Conservation (phyloP, 2,888 invertebrate species). For the Melanargia galathea region DNA sequence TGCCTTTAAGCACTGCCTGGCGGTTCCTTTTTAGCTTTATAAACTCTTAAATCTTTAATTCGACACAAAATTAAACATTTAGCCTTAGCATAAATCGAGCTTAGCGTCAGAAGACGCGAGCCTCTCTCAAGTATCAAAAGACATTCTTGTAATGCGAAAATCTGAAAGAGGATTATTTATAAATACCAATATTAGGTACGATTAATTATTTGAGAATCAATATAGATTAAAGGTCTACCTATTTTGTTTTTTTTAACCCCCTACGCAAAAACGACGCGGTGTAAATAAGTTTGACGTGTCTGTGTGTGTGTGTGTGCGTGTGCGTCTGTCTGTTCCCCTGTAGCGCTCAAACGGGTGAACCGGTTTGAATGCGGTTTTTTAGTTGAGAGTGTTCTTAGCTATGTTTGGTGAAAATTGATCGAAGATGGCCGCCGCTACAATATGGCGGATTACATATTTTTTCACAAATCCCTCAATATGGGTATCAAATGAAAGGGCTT, state of each 20-base stretch:
- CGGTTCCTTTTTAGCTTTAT: slow-evolving; percentile 59
- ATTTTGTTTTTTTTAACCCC: background rate
- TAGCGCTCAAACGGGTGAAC: too few species aligned
- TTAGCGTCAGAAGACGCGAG: slow-evolving; percentile 72
- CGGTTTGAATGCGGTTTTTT: too few species aligned
- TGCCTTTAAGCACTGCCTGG: background rate
- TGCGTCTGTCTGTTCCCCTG: too few species aligned
- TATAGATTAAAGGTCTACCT: background rate
- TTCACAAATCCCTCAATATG: too few species aligned
- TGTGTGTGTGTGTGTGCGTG: too few species aligned
- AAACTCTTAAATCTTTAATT: slow-evolving; percentile 70
- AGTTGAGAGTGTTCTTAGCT: too few species aligned
- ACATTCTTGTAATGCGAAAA: slow-evolving; percentile 70
- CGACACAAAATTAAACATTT: slow-evolving; percentile 66
- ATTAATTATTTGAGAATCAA: slow-evolving; percentile 55
- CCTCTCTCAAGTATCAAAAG: slow-evolving; percentile 64
- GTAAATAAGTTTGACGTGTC: too few species aligned
- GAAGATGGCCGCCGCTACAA: too few species aligned
- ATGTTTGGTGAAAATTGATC: too few species aligned
- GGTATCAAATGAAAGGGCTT: too few species aligned
- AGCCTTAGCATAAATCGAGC: slow-evolving; percentile 71
- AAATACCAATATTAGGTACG: slow-evolving; percentile 45
- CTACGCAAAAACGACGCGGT: too few species aligned
- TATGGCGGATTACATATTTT: too few species aligned
- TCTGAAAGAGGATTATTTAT: slow-evolving; percentile 61